These are phyloP conservation scores for Bugulina stolonifera DNA, from an alignment of 2,888 invertebrate species.

Conservation along the genomic window DNA sequence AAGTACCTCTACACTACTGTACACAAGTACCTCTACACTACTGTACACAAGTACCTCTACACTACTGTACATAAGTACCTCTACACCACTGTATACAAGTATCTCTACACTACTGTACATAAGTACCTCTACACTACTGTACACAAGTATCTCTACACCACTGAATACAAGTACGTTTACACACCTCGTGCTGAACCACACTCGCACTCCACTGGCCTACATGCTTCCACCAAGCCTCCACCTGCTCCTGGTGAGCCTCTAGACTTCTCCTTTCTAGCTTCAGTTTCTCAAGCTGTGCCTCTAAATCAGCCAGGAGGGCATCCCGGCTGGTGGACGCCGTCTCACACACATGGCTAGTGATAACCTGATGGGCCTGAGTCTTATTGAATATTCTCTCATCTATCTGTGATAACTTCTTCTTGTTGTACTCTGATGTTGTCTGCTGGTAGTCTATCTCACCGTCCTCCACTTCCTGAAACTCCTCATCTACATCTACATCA, in stretches of 20 bases:
- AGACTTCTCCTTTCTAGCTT: slow-evolving; percentile 73
- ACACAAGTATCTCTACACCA: no score
- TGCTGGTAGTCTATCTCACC: slow-evolving; percentile 7
- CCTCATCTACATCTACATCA: slow-evolving; percentile 1
- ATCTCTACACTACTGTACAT: no score
- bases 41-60: no score
- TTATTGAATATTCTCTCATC: slow-evolving; percentile 80
- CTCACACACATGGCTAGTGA: slow-evolving; percentile 43
- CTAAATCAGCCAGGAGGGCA: slow-evolving; percentile 60
- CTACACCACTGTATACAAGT: no score
- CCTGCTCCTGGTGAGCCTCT: slow-evolving; percentile 76
- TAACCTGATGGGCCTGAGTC: slow-evolving; percentile 73
- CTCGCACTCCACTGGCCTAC: slow-evolving; percentile 80
- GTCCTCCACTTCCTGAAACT: slow-evolving; percentile 1
- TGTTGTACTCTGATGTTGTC: slow-evolving; percentile 54
- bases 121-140: no score
- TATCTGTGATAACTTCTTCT: slow-evolving; percentile 73
- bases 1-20: no score
- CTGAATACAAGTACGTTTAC: no score
- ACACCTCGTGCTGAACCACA: slow-evolving; percentile 56
- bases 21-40: no score
- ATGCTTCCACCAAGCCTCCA: slow-evolving; percentile 84
- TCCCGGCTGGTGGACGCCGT: neutral
- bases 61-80: no score
- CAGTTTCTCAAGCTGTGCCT: slow-evolving; percentile 76